phyloP scores from a whole-genome alignment of 2,888 invertebrate genomes.

The Hemithea aestivaria region DNA sequence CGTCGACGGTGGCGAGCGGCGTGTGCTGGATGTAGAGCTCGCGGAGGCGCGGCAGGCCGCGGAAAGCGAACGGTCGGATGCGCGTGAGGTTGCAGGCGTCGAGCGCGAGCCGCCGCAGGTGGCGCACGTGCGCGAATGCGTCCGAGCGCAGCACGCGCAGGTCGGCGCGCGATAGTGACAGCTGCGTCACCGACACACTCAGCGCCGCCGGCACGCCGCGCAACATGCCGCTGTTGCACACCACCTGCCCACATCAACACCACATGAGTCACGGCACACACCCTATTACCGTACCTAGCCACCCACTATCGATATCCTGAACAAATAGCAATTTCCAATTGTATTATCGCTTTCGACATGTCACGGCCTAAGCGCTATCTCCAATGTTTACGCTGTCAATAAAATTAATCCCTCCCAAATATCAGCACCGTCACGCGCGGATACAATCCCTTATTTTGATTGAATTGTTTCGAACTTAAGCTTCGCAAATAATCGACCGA shows the following conservation, averaged over 20 bases:
- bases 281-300: constrained; percentile 14
- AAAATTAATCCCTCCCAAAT: constrained; percentile 66
- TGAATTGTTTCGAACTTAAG: constrained; percentile 68
- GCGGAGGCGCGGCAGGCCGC: constrained; percentile 87
- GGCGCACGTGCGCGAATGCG: constrained; percentile 89
- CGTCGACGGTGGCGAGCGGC: constrained; percentile 87
- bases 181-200: constrained; percentile 88
- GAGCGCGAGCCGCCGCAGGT: constrained; percentile 88
- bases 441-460: constrained; percentile 58
- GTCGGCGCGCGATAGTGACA: constrained; percentile 91
- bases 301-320: constrained; percentile 29
- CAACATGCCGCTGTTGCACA: constrained; percentile 92
- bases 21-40: constrained; percentile 93
- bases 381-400: constrained; percentile 57
- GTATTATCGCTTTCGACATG: constrained; percentile 40
- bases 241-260: too few species aligned
- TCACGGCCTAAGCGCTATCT: constrained; percentile 49
- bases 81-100: constrained; percentile 92
- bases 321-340: constrained; percentile 30
- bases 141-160: constrained; percentile 89
- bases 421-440: constrained; percentile 45
- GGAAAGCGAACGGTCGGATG: constrained; percentile 91
- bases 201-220: constrained; percentile 88
- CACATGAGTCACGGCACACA: background rate
- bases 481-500: constrained; percentile 59